Base-by-base conservation (phyloP, 2,888 invertebrate species). In the Polydrusus cervinus region DNA sequence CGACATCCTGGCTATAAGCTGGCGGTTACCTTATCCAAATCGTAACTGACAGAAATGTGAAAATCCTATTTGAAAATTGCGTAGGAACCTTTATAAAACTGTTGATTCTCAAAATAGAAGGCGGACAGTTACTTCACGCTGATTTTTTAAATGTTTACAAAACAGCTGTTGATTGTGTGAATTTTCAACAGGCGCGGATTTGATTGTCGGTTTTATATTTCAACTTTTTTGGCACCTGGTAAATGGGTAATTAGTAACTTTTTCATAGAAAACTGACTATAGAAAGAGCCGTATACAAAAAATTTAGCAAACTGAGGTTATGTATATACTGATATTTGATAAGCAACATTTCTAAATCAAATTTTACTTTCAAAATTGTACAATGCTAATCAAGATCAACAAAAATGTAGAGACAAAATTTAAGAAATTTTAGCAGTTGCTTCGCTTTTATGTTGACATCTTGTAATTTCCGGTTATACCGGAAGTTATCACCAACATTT, bases 21-120 rank as follows among this genome's bases (percentile, higher is more conserved):
- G 78, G 68, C 73, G 49, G 74, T 78, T 75, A 78, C 75, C 72
- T 74, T 67, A 62, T 70, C 64, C 75, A 71, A 75, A 78, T 53
- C 74, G 78, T 78, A 78, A 78, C 78, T 78, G 76, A 78, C 68
- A 78, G 74, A 71, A 78, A 78, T 71, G 70, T 70, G 73, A 71
- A 73, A 78, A 73, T 72, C 61, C 38, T 62, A 25, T 66, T 70
- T 64, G 57, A 68, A 74, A 57, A 75, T 73, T 71, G 66, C 68
- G 69, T 57, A 64, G 47, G 72, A 74, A 34, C 72, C 75, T 77
- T 43, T 75, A 77, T 77, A 75, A 78, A 77, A 77, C 62, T 51
- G 71, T 45, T 47, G 47, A 77, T 47, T 78, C 78, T 77, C 74
- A 79, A 81, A 81, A 80, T 80, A 77, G 77, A 71, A 74, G 75